phyloP scores from a whole-genome alignment of 2,888 invertebrate species.

The Drymonia ruficornis region DNA sequence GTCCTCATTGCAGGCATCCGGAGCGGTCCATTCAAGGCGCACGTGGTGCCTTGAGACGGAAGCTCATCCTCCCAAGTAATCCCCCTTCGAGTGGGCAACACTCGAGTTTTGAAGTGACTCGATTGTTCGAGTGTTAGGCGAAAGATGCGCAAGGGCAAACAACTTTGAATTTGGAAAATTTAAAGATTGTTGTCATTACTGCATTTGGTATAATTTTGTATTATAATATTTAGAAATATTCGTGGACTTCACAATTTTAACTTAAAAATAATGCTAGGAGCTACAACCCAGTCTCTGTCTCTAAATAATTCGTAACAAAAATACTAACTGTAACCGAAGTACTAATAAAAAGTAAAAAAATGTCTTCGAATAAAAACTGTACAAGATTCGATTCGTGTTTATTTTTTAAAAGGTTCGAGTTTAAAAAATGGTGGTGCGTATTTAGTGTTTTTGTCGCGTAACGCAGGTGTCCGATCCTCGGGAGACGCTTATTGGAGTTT shows the following conservation, averaged over 20 bases:
- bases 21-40: slow-evolving; percentile 71
- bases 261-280: too few species aligned
- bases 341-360: slow-evolving; percentile 11
- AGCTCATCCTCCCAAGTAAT: slow-evolving; percentile 50
- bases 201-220: too few species aligned
- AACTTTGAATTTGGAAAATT: too few species aligned
- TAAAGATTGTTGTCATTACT: too few species aligned
- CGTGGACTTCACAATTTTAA: too few species aligned
- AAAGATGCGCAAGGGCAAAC: not conserved
- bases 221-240: too few species aligned
- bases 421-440: slow-evolving; percentile 43
- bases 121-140: slow-evolving; percentile 20
- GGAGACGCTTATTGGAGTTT: slow-evolving; percentile 46
- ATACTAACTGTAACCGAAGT: slow-evolving; percentile 9
- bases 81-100: slow-evolving; percentile 43
- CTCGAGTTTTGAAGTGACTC: slow-evolving; percentile 33
- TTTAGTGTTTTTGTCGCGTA: slow-evolving; percentile 67
- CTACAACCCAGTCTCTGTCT: not conserved
- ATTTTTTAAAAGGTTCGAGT: slow-evolving; percentile 42
- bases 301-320: slow-evolving; percentile 7
- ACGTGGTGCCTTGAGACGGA: slow-evolving; percentile 77
- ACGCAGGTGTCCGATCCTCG: slow-evolving; percentile 70
- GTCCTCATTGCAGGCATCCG: slow-evolving; percentile 71
- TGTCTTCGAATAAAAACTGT: slow-evolving; percentile 26
- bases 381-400: slow-evolving; percentile 45